Evolutionary conservation across 2,888 invertebrate genomes (phyloP).

Genomic region (Thyatira batis): DNA sequence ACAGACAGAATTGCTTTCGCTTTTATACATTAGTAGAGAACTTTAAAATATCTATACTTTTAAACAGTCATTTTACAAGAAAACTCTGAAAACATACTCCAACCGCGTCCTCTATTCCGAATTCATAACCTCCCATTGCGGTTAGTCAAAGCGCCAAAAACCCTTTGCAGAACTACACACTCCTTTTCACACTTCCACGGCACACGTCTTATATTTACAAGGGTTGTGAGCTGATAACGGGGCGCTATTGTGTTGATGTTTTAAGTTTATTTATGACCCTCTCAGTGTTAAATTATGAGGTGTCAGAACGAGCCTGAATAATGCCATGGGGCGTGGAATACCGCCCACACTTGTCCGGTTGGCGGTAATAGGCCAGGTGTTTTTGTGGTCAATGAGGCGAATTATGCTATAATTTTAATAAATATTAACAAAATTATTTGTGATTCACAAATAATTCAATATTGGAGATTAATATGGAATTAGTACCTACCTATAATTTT

Average conservation of each 20-base stretch:
- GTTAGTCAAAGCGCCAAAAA: background rate
- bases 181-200: conserved; percentile 14
- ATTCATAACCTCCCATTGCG: background rate
- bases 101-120: background rate
- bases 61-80: too few relatives aligned
- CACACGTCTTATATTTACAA: conserved; percentile 17
- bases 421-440: too few relatives aligned
- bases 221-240: conserved; percentile 25
- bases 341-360: background rate
- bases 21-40: too few relatives aligned
- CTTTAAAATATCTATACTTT: too few relatives aligned
- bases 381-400: too few relatives aligned
- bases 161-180: background rate
- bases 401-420: too few relatives aligned
- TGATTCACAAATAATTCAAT: too few relatives aligned
- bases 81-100: too few relatives aligned
- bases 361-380: background rate
- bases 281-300: conserved; percentile 28
- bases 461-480: too few relatives aligned
- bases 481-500: too few relatives aligned
- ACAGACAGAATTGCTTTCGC: too few relatives aligned
- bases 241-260: conserved; percentile 28
- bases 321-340: conserved; percentile 5
- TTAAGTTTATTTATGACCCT: conserved; percentile 28
- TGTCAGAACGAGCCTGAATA: conserved; percentile 21